Evolutionary conservation across 2,888 invertebrate species (phyloP).

Genomic region (Diaphora mendica): DNA sequence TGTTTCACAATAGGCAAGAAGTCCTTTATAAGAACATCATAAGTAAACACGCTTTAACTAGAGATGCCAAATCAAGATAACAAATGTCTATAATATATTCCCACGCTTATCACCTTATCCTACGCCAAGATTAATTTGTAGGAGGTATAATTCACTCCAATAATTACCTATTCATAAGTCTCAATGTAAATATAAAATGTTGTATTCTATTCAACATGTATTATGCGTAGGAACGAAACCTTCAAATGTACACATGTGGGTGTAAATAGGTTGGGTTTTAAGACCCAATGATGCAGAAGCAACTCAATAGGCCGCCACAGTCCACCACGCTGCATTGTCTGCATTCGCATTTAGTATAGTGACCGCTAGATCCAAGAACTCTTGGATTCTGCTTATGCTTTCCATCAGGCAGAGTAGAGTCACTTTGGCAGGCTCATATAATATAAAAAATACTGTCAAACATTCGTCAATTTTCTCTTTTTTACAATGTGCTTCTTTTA

Average conservation of each 20-base stretch:
- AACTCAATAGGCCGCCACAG: too few relatives aligned
- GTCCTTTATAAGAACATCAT: background rate
- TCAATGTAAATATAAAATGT: background rate
- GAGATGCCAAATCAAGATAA: background rate
- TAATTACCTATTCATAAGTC: background rate
- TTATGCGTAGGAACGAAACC: background rate
- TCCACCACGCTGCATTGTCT: too few relatives aligned
- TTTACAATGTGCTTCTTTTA: background rate
- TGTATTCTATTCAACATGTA: background rate
- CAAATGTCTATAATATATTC: background rate
- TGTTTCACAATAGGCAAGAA: background rate
- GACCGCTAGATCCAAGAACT: too few relatives aligned
- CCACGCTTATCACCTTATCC: too few relatives aligned
- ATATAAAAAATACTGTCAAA: background rate
- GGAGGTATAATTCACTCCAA: background rate
- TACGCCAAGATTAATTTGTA: background rate
- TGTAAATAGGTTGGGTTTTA: background rate
- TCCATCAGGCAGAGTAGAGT: too few relatives aligned
- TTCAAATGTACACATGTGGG: constrained; percentile 3
- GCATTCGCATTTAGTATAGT: too few relatives aligned
- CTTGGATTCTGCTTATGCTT: too few relatives aligned
- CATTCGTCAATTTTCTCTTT: background rate
- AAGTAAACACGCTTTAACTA: background rate
- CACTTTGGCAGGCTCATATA: too few relatives aligned
- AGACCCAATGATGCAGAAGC: too few relatives aligned